Conservation (phyloP, 2,888 invertebrate species). For the Machimus atricapillus region DNA sequence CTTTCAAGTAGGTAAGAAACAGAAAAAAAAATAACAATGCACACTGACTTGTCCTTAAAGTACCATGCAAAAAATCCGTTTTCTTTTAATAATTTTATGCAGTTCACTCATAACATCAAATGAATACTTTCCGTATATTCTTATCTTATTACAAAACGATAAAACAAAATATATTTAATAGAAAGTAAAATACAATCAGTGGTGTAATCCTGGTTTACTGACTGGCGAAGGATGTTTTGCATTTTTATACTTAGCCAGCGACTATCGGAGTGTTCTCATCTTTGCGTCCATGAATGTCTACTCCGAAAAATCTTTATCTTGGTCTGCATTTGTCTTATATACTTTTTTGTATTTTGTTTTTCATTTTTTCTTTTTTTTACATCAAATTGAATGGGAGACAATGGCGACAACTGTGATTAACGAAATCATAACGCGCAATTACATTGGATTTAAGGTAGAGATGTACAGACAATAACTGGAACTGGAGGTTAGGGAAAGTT, state of each 20-base stretch:
- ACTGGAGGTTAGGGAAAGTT: constrained; percentile 15
- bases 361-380: not conserved
- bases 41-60: not conserved
- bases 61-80: not conserved
- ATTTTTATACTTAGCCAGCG: constrained; percentile 9
- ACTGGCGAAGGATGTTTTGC: not conserved
- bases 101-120: not conserved
- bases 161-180: constrained; percentile 5
- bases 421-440: constrained; percentile 20
- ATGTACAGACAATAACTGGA: constrained; percentile 23
- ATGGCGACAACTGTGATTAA: not conserved
- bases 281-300: not conserved
- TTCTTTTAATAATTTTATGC: constrained; percentile 3
- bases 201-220: not conserved
- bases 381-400: constrained; percentile 5
- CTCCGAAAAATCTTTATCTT: not conserved
- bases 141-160: constrained; percentile 22
- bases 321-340: not conserved
- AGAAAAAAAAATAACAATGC: not conserved
- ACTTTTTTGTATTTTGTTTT: not conserved
- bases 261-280: not conserved
- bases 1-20: not conserved
- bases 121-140: constrained; percentile 24
- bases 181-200: constrained; percentile 20
- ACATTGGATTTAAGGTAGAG: constrained; percentile 25